A percentile compares a stretch with the other conserved stretches of the same genome.
phyloP scores from a whole-genome alignment of 2,888 invertebrate genomes.

The Plusia festucae region DNA sequence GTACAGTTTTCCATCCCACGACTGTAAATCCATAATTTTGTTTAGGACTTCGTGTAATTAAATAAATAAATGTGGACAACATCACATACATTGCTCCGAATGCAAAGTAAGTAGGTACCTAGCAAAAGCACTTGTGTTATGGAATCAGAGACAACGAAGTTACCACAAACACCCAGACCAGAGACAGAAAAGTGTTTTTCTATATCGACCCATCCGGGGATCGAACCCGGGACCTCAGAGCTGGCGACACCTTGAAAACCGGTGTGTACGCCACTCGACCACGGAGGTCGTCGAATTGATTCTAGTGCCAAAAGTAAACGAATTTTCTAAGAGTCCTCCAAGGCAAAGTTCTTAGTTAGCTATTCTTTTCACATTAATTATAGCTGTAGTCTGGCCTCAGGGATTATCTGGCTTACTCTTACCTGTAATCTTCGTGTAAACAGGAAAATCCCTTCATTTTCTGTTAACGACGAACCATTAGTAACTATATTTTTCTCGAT shows the following conservation, averaged over 20 bases:
- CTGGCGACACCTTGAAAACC: no score
- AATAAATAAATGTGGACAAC: no score
- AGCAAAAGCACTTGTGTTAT: no score
- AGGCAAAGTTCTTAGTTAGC: conserved; percentile 32
- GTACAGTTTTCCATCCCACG: background rate
- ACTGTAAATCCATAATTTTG: background rate
- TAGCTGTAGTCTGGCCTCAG: conserved; percentile 26
- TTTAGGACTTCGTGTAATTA: background rate
- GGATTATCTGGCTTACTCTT: conserved; percentile 39
- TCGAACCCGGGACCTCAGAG: no score
- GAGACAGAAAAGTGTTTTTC: no score
- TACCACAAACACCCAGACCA: no score
- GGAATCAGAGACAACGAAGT: no score
- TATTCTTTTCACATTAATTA: conserved; percentile 44
- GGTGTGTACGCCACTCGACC: no score
- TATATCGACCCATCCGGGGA: no score
- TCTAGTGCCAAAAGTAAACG: background rate
- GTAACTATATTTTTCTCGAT: conserved; percentile 43
- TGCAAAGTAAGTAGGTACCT: no score
- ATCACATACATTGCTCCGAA: no score
- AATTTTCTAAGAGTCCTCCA: conserved; percentile 1
- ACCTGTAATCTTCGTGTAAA: conserved; percentile 45
- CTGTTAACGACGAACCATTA: conserved; percentile 44
- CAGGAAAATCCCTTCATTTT: conserved; percentile 46
- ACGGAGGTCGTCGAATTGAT: no score